Evolutionary conservation across 1,140 invertebrate species (phyloP), one percentile per base, ranked within the genome.

Genomic region (Drosophila kepulauana): DNA sequence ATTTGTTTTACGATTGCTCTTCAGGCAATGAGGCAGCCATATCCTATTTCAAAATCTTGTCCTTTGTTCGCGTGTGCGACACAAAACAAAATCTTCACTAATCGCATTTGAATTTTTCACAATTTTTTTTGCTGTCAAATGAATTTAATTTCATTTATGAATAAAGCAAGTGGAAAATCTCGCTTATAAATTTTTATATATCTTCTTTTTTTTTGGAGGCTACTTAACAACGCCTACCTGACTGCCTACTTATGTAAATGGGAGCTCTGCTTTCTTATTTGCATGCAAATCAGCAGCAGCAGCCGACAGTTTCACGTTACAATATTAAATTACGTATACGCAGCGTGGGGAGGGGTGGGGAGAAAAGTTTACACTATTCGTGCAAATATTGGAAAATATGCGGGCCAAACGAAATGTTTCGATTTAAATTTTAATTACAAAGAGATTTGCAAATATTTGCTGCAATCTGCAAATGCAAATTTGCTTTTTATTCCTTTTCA

Each of bases 271-370:
- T 57, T 70, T 62, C 74, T 88, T 71, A 84, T 87, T 89, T 84
- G 67, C 77, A 84, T 89, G 81, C 77, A 84, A 84, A 89, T 88
- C 70, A 84, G 78, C 69, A 58, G 15, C 52, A 89, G 88, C 70
- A 84, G 78, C 69, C 48, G 11, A 43, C 33, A n/a, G 38, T 30
- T 28, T 11, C 25, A 38, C 10, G 35, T 70, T 64, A 11, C 51
- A 48, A 56, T 56, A 56, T 35, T 56, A 25, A 56, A 64, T 69
- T 62, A 51, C 41, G 28, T 58, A 58, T 58, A 63, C 59, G 59
- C 59, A 62, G 7, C 2, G 35, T 33, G 7, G 1, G 7, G 35
- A 7, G 8, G 10, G 7, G 8, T 2, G 41, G 7, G 35, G n/a
- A n/a, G 5, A 28, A n/a, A 28, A 15, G 41, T 45, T 33, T 35